A percentile compares a stretch with the other conserved stretches of the same genome.
Conservation (phyloP, 2,888 invertebrate genomes). For the Harpagoxenus sublaevis region DNA sequence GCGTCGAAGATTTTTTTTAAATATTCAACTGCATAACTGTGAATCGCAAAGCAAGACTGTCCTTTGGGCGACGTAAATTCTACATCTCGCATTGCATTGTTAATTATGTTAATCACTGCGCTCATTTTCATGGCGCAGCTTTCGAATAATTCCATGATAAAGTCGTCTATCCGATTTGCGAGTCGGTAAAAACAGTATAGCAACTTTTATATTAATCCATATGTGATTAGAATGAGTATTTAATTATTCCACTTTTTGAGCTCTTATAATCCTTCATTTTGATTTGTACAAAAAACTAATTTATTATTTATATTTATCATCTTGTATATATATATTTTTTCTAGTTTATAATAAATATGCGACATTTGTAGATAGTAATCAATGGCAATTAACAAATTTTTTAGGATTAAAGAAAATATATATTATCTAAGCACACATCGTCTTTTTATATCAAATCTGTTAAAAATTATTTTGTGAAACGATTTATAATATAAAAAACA, state of each 20-base stretch:
- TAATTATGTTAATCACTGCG: constrained; percentile 49
- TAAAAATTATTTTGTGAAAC: constrained; percentile 2
- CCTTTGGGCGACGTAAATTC: constrained; percentile 6
- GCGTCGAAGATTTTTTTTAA: constrained; percentile 24
- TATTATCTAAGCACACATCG: not conserved
- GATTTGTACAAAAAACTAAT: not conserved
- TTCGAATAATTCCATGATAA: constrained; percentile 28
- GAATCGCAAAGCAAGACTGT: constrained; percentile 18
- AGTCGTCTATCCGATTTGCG: not conserved
- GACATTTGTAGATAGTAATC: not conserved
- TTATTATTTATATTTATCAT: constrained; percentile 27
- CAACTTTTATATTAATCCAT: constrained; percentile 31
- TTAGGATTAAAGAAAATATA: not conserved
- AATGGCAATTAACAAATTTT: constrained; percentile 1
- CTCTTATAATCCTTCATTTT: not conserved
- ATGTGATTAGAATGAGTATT: constrained; percentile 15
- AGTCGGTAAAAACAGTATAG: constrained; percentile 18
- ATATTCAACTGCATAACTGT: constrained; percentile 31
- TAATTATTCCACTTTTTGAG: constrained; percentile 22
- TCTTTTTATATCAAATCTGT: not conserved
- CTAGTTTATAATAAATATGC: not conserved
- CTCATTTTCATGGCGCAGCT: constrained; percentile 9
- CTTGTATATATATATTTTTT: not conserved
- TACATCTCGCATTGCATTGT: constrained; percentile 34
- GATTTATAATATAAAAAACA: not conserved